phyloP scores from a whole-genome alignment of 2,888 invertebrate species.

The Seira sanloemensis region DNA sequence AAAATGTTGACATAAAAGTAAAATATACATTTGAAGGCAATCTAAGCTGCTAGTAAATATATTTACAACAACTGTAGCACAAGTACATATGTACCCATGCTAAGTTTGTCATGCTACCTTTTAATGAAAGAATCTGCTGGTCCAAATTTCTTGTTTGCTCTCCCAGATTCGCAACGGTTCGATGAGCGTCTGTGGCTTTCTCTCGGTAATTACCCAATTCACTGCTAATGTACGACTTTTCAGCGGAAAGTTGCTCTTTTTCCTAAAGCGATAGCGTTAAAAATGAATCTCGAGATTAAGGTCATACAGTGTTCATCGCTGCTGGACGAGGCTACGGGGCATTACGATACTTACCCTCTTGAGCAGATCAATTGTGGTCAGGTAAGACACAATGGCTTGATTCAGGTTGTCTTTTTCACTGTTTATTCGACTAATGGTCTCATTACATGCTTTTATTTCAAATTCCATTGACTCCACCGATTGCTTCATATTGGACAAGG shows the following conservation, averaged over 20 bases:
- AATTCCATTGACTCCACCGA: slow-evolving; percentile 70
- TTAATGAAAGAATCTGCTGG: slow-evolving; percentile 68
- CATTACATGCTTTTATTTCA: slow-evolving; percentile 68
- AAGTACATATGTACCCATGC: too few species aligned
- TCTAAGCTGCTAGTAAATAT: too few species aligned
- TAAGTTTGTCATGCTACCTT: too few species aligned
- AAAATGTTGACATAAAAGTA: slow-evolving; percentile 1
- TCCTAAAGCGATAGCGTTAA: slow-evolving; percentile 59
- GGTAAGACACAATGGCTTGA: slow-evolving; percentile 71
- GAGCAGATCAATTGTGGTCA: slow-evolving; percentile 71
- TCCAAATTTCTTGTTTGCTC: slow-evolving; percentile 69
- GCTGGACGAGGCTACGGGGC: slow-evolving; percentile 18
- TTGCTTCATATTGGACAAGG: slow-evolving; percentile 69
- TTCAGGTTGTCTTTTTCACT: slow-evolving; percentile 72
- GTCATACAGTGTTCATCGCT: neutral
- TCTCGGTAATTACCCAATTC: slow-evolving; percentile 70
- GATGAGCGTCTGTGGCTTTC: slow-evolving; percentile 66
- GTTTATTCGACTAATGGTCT: slow-evolving; percentile 69
- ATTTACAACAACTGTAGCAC: too few species aligned
- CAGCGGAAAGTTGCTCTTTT: slow-evolving; percentile 70
- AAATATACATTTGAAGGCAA: slow-evolving; percentile 15
- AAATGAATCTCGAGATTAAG: neutral
- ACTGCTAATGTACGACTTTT: slow-evolving; percentile 70
- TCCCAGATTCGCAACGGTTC: slow-evolving; percentile 69
- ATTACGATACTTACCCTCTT: slow-evolving; percentile 65